Evolutionary conservation across 2,888 invertebrate species (phyloP).

Genomic region (Spodoptera exigua): DNA sequence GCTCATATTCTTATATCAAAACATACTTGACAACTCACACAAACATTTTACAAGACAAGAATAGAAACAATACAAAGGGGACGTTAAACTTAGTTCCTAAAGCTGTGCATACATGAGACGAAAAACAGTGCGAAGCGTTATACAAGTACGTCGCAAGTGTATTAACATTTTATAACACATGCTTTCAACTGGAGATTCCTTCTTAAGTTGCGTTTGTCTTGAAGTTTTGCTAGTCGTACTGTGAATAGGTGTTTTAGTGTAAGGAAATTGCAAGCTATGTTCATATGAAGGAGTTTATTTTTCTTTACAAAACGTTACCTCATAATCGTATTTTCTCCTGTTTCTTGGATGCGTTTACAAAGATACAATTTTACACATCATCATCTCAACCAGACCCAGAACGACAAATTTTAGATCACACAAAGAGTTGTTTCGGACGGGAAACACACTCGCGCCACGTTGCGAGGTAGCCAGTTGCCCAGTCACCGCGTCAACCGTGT

Average conservation of each 20-base stretch:
- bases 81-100: slow-evolving; percentile 40
- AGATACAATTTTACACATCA: too few species aligned
- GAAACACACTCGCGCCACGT: too few species aligned
- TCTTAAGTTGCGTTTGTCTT: not conserved
- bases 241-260: not conserved
- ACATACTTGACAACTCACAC: not conserved
- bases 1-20: too few species aligned
- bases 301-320: not conserved
- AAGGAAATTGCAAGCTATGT: not conserved
- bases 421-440: too few species aligned
- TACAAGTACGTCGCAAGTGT: slow-evolving; percentile 7
- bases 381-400: too few species aligned
- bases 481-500: too few species aligned
- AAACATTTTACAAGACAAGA: slow-evolving; percentile 33
- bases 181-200: not conserved
- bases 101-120: slow-evolving; percentile 40
- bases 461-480: too few species aligned
- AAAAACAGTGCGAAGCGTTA: slow-evolving; percentile 18
- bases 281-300: not conserved
- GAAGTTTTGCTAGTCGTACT: not conserved
- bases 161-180: slow-evolving; percentile 16
- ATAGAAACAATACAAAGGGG: slow-evolving; percentile 37
- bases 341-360: too few species aligned
- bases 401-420: too few species aligned
- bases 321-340: too few species aligned